Conservation (phyloP, 1,140 invertebrate species). For the Gyrodactylus bullatarudis region DNA sequence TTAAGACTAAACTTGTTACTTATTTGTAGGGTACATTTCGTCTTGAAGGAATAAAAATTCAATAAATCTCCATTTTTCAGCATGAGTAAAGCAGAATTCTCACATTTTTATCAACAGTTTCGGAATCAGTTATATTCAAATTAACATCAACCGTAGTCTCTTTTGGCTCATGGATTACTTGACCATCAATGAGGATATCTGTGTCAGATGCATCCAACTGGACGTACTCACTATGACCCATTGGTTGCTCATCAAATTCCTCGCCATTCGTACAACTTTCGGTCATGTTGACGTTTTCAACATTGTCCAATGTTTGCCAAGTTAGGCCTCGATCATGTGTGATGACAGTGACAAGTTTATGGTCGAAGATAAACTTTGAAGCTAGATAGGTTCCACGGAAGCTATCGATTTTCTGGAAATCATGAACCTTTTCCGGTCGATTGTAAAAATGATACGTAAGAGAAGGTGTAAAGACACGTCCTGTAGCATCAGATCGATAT, state of each 20-base stretch:
- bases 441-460: slow-evolving; percentile 16
- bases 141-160: too few relatives aligned
- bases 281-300: slow-evolving; percentile 9
- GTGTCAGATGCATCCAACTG: neutral
- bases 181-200: neutral
- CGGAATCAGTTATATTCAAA: too few relatives aligned
- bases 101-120: too few relatives aligned
- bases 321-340: slow-evolving; percentile 15
- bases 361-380: slow-evolving; percentile 16
- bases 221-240: neutral
- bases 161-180: too few relatives aligned
- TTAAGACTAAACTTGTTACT: neutral
- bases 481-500: slow-evolving; percentile 15
- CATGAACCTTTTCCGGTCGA: slow-evolving; percentile 15
- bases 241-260: neutral
- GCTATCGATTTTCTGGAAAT: slow-evolving; percentile 19
- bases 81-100: neutral
- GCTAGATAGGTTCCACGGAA: slow-evolving; percentile 17
- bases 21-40: neutral
- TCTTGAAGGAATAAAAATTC: neutral
- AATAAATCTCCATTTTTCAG: slow-evolving; percentile 11
- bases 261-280: neutral
- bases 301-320: slow-evolving; percentile 15
- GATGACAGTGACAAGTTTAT: slow-evolving; percentile 16
- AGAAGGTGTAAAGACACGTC: slow-evolving; percentile 16